A percentile compares a stretch with the other conserved stretches of the same genome.
phyloP scores from a whole-genome alignment of 2,797 vertebrate genomes.

The Pseudotriccus pelzelni region DNA sequence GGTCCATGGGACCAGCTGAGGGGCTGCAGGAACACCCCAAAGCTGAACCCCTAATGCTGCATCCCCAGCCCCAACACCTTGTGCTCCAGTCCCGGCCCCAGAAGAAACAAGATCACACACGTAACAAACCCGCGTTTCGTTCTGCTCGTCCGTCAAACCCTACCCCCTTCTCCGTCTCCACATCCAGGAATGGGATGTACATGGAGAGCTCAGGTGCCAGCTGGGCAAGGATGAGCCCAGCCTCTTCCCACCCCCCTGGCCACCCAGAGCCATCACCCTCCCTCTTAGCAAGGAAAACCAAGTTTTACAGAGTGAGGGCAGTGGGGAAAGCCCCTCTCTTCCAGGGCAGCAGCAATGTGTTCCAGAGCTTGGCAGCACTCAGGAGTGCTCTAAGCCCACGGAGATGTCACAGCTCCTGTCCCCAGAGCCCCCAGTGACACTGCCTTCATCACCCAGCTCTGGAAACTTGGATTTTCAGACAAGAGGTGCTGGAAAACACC shows the following conservation, averaged over 20 bases:
- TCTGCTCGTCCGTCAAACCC: not conserved
- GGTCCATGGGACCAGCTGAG: too few relatives aligned
- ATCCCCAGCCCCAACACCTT: not conserved
- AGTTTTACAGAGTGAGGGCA: accelerated
- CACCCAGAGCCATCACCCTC: not conserved
- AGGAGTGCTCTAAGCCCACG: accelerated
- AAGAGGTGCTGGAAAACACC: not conserved
- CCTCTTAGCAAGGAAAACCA: not conserved
- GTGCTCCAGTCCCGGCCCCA: not conserved
- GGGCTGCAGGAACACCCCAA: not conserved
- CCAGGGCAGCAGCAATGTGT: not conserved
- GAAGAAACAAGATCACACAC: not conserved
- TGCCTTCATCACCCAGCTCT: not conserved
- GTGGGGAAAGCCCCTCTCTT: accelerated
- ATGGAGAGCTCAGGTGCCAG: accelerated
- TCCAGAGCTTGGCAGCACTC: not conserved
- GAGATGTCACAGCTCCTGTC: not conserved
- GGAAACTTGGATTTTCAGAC: not conserved
- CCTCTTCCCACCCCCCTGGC: not conserved
- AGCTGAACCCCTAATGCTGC: not conserved
- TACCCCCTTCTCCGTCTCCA: not conserved
- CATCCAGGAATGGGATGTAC: accelerated
- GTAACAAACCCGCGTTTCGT: accelerated
- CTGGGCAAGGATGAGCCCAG: not conserved
- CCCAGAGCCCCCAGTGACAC: accelerated